Evolutionary conservation across 2,797 vertebrate species (phyloP), one percentile per base, ranked within the genome.

Genomic region (Sandelia bainsii): DNA sequence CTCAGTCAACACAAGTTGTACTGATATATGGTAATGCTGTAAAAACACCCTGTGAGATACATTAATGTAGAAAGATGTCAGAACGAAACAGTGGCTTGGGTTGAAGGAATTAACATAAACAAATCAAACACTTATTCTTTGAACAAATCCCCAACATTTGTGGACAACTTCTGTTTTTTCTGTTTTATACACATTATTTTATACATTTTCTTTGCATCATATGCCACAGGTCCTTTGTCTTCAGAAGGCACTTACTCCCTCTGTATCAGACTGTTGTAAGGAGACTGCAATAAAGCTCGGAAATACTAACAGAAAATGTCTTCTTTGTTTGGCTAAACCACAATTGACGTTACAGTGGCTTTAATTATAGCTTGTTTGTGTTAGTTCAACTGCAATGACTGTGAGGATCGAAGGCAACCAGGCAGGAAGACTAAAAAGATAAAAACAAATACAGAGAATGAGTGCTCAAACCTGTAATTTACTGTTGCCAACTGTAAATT

Each of bases 271-370:
- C 72, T 69, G 60, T 82, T 82, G 69, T 69, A 60, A 82, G 74
- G 72, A 87, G 79, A 82, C 69, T 77, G 54, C 81, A 93, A 89
- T 93, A 92, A 93, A 90, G 68, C 72, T 82, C 5, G 13, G 40
- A 83, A 73, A 79, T 75, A 49, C 65, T 53, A 62, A 67, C 49
- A 44, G 19, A 83, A 66, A 70, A 69, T 29, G 49, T 68, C 48
- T 48, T 52, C 51, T 69, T 74, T 89, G 69, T 89, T 79, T 69
- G 65, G 40, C 32, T 71, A 39, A 39, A 67, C 79, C 25, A 49
- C 9, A 0, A 27, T 59, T 48, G 20, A 63, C 8, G 34, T 54
- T 8, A 23, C 80, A 52, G 13, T 52, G 49, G 10, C 40, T 75
- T 76, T 69, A 69, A 77, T 82, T 61, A 22, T 14, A 53, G 48